Evolutionary conservation across 2,797 vertebrate species (phyloP), one percentile per base, ranked within the genome.

Genomic region (Tenualosa ilisha): DNA sequence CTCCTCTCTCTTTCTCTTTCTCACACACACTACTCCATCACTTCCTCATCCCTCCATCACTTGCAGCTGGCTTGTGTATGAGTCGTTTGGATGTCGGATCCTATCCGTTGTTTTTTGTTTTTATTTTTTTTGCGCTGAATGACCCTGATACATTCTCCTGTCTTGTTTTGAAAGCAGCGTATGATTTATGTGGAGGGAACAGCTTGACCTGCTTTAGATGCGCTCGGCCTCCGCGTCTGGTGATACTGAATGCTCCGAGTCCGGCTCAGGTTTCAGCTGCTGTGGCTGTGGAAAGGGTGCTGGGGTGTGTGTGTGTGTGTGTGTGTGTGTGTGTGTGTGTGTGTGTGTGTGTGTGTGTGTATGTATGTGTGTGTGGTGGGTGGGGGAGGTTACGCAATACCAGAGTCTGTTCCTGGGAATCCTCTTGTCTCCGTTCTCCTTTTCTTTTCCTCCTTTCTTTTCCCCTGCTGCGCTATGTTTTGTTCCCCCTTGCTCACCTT

Each of bases 391-490:
- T 89, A 86, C 82, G 81, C 88, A 91, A 89, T 81, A 24, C 68
- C 86, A 82, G 83, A 88, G 85, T 82, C 87, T 65, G 85, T 83
- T 87, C 86, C 86, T 89, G 86, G 87, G 89, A 89, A 85, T 85
- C 84, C 50, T 75, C 75, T 81, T 56, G 50, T 84, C 40, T 79
- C 72, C 37, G 17, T 43, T 79, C 40, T 46, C 40, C 1, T 83
- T 87, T 85, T 83, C 84, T 81, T 82, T 82, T 12, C 72, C 8
- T 12, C 43, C 81, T 87, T 85, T 83, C 84, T 81, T 82, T 82
- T 12, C 72, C 50, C 50, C 40, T n/a, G 22, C 61, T 86, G 87
- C 85, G 68, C 61, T 83, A 82, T 84, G 65, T 85, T 87, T 79
- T 88, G 84, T 86, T 79, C 46, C 46, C 46, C 50, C 50, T 49